Evolutionary conservation across 1,140 invertebrate species (phyloP).

Genomic region (Penaeus vannamei): DNA sequence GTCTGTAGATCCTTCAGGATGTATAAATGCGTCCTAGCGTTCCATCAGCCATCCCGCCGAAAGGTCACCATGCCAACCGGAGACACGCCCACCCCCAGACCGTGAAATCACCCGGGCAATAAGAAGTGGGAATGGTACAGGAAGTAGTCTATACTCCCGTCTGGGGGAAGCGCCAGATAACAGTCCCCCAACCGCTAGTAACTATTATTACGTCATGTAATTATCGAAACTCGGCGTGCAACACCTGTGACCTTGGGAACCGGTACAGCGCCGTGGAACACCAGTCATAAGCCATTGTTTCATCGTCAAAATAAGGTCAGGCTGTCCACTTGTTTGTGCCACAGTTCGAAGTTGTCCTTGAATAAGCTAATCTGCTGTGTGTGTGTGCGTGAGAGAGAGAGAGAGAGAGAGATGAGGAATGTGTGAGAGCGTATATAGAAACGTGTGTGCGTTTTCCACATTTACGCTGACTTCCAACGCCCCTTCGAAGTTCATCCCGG

Average conservation of each 20-base stretch:
- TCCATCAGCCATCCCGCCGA: not conserved
- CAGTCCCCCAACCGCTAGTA: not conserved
- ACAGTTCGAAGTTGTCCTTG: no score
- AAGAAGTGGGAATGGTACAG: not conserved
- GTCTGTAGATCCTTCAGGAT: no score
- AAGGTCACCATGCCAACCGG: conserved; percentile 24
- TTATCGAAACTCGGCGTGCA: not conserved
- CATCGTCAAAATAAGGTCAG: no score
- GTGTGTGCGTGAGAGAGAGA: no score
- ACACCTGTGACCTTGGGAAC: conserved; percentile 17
- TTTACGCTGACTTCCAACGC: no score
- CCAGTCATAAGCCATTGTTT: not conserved
- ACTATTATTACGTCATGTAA: conserved; percentile 17
- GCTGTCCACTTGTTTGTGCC: no score
- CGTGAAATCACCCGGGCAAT: conserved; percentile 8
- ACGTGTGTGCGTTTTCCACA: no score
- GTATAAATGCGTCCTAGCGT: no score
- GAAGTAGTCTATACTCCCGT: conserved; percentile 18
- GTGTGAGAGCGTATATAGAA: no score
- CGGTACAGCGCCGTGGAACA: not conserved
- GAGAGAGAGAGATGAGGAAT: no score
- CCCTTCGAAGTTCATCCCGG: no score
- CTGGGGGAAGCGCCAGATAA: not conserved
- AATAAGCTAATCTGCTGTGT: no score
- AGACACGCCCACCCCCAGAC: not conserved